These are phyloP conservation scores for Lasioglossum albipes DNA, from an alignment of 1,140 invertebrate species.

Conservation along the genomic window DNA sequence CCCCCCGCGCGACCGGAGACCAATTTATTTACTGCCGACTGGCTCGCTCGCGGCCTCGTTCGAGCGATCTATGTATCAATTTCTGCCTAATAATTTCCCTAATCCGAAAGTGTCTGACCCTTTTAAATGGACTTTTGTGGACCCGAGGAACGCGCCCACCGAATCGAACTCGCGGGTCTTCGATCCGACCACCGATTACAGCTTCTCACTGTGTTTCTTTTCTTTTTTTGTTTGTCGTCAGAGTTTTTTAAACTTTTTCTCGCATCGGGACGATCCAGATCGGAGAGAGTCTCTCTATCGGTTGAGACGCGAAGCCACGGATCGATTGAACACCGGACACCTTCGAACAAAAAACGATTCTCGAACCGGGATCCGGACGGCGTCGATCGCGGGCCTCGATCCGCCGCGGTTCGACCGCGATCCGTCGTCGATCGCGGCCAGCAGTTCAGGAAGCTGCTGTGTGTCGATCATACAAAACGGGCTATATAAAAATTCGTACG, in stretches of 20 bases:
- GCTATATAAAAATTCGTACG: conserved; percentile 61
- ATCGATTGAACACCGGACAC: not conserved
- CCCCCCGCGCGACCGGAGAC: conserved; percentile 41
- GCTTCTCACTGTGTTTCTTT: too few species aligned
- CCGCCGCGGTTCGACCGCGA: conserved; percentile 3
- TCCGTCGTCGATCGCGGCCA: conserved; percentile 7
- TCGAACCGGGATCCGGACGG: conserved; percentile 1
- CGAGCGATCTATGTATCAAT: not conserved
- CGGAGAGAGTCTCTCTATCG: not conserved
- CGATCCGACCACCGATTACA: too few species aligned
- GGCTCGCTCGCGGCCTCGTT: not conserved
- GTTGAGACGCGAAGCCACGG: not conserved
- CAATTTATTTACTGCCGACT: conserved; percentile 30
- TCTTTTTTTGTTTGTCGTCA: not conserved
- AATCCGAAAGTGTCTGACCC: conserved; percentile 6
- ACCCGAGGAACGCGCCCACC: not conserved
- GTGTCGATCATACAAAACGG: conserved; percentile 51
- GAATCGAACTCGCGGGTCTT: not conserved
- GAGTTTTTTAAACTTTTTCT: too few species aligned
- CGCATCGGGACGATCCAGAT: not conserved
- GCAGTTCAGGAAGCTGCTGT: not conserved
- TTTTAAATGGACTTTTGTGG: not conserved
- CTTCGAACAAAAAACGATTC: not conserved
- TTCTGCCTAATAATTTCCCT: conserved; percentile 4
- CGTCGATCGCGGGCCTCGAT: not conserved